Evolutionary conservation across 1,140 invertebrate genomes (phyloP).

Genomic region (Paralvinella palmiformis): DNA sequence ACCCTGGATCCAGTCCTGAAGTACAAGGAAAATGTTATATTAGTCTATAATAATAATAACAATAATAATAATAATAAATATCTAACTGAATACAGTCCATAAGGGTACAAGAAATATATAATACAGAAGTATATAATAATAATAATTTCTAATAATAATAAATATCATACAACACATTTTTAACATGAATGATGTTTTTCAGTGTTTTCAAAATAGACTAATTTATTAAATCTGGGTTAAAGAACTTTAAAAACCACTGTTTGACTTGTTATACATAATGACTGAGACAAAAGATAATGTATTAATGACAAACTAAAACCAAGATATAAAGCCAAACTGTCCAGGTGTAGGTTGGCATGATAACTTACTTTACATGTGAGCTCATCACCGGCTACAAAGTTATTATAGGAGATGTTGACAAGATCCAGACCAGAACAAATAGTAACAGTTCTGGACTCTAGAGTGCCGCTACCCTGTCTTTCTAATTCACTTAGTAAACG

Average conservation of each 20-base stretch:
- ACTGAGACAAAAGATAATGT: no score
- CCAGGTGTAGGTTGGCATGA: no score
- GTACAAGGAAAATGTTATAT: slow-evolving; percentile 40
- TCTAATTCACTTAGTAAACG: slow-evolving; percentile 73
- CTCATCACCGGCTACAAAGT: slow-evolving; percentile 87
- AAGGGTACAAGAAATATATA: slow-evolving; percentile 9
- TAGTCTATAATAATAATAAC: slow-evolving; percentile 12
- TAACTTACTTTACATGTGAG: slow-evolving; percentile 89
- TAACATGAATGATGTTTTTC: no score
- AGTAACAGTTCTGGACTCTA: slow-evolving; percentile 93
- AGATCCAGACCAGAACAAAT: slow-evolving; percentile 98
- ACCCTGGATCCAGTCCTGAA: slow-evolving; percentile 84
- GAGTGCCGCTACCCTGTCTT: slow-evolving; percentile 56
- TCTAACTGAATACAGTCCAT: slow-evolving; percentile 4
- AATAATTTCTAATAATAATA: slow-evolving; percentile 1
- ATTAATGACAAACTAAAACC: no score
- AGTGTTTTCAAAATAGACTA: no score
- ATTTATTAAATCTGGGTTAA: no score
- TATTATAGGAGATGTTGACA: slow-evolving; percentile 97
- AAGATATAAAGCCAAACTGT: no score
- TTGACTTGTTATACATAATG: no score
- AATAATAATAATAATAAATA: slow-evolving; percentile 14
- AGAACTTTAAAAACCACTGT: no score
- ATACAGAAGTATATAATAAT: slow-evolving; percentile 12
- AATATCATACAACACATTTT: no score